Conservation (phyloP, 1,140 invertebrate species). For the Bombus confusus region DNA sequence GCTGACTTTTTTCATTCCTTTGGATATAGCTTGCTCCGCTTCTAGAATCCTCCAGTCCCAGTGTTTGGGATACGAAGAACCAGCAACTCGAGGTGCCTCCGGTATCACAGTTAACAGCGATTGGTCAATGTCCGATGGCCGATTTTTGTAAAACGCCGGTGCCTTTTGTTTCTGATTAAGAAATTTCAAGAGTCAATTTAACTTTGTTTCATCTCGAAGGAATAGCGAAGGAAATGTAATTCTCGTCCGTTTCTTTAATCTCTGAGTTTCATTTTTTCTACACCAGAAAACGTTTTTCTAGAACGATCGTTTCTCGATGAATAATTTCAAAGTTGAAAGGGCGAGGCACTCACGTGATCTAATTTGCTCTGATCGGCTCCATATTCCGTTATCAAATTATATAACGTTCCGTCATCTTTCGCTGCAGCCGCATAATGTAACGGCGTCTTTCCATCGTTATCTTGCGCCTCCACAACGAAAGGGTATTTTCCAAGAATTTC, state of each 20-base stretch:
- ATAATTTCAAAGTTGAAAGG: background rate
- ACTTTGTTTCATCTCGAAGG: background rate
- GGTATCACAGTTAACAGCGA: conserved; percentile 87
- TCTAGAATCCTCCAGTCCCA: conserved; percentile 89
- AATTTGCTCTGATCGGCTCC: conserved; percentile 90
- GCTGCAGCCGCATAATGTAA: conserved; percentile 94
- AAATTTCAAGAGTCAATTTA: background rate
- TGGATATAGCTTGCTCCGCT: conserved; percentile 72
- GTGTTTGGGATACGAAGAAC: conserved; percentile 85
- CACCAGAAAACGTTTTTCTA: too few species aligned
- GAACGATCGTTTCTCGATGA: background rate
- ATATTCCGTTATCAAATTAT: conserved; percentile 87
- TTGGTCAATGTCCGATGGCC: conserved; percentile 88
- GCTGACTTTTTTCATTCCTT: conserved; percentile 67
- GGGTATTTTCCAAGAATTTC: conserved; percentile 89
- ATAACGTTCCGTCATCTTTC: conserved; percentile 88
- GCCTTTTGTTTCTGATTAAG: conserved; percentile 89
- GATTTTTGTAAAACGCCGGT: conserved; percentile 89
- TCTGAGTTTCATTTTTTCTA: background rate
- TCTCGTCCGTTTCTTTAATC: background rate
- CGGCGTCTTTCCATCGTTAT: conserved; percentile 93
- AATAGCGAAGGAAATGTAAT: background rate
- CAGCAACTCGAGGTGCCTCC: conserved; percentile 89
- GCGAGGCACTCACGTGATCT: conserved; percentile 87
- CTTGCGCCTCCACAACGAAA: conserved; percentile 86